Base-by-base conservation (phyloP, 35 echinoderm and acorn worm species). In the Ophioderma brevispina region DNA sequence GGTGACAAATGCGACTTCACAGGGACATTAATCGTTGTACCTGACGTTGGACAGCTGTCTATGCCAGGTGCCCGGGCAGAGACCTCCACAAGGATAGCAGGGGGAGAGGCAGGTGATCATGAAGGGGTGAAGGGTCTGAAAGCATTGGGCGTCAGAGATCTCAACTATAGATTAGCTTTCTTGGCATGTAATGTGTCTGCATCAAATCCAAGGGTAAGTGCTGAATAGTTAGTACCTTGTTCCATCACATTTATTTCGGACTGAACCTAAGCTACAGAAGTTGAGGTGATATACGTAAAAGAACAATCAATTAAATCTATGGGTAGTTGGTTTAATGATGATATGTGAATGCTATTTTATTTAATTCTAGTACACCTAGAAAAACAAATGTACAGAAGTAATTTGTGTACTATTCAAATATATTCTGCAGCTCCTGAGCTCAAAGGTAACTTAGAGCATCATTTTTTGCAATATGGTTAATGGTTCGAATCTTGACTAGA, bases 1-100 rank as follows among this genome's bases (percentile, higher is more conserved):
- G 97, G 97, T 76, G 97, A 99, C 82, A 99, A 99, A 75, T 99
- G 97, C 91, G 97, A 99, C 64, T 99, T 99, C 88, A 99, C 97
- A 55, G 97, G 97, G 37, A 99, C 97, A 32, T 88, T 99, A 43
- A 99, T 99, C 34, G 97, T 99, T 8, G 97, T 99, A 6, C 97
- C 97, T 1, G 97, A 99, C 85, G 97, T 99, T 6, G 87, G 94
- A 2, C 90, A 95, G 36, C 78, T 99, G 37, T 92, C 97, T 15
- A 90, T 95, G 84, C 97, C 97, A 81, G 97, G 97, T 90, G 93
- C 97, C n/a, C 82, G 88, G 40, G 90, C 91, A 32, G 97, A 99
- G 64, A 92, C 87, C 36, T 76, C 87, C 1, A 42, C 93, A 2
- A 80, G 92, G 78, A 90, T 86, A 23, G 92, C 89, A 80, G 96